These are phyloP conservation scores for Cordilura impudica DNA, from an alignment of 2,888 invertebrate species.

Conservation along the genomic window DNA sequence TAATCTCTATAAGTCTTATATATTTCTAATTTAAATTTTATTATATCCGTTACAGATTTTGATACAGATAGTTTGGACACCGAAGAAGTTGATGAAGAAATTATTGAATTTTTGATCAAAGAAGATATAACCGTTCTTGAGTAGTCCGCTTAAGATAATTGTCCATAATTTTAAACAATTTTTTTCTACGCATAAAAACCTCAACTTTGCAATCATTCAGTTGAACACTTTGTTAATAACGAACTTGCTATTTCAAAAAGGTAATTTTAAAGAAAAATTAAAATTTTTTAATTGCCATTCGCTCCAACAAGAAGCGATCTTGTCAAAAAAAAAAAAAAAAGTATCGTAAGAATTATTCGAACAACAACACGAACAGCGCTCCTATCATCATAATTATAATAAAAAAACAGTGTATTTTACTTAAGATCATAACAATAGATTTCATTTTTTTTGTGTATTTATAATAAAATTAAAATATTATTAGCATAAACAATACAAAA, in stretches of 20 bases:
- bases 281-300: slow-evolving; percentile 8
- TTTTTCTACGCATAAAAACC: slow-evolving; percentile 21
- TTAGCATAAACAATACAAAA: slow-evolving; percentile 33
- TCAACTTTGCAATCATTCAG: slow-evolving; percentile 27
- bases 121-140: slow-evolving; percentile 92
- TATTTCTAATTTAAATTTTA: background rate
- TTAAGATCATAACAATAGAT: slow-evolving; percentile 15
- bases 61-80: slow-evolving; percentile 96
- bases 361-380: background rate
- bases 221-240: slow-evolving; percentile 19
- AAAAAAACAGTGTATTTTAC: slow-evolving; percentile 49
- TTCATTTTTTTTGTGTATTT: slow-evolving; percentile 25
- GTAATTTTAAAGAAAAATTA: background rate
- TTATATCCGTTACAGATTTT: slow-evolving; percentile 82
- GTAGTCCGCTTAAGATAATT: slow-evolving; percentile 77
- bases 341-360: slow-evolving; percentile 24
- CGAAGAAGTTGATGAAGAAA: slow-evolving; percentile 95
- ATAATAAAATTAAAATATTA: slow-evolving; percentile 11
- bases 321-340: slow-evolving; percentile 29
- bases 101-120: slow-evolving; percentile 98
- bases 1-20: background rate
- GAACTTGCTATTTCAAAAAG: slow-evolving; percentile 9
- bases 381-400: slow-evolving; percentile 1
- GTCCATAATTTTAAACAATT: slow-evolving; percentile 23
- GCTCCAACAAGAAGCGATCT: no score